These are phyloP conservation scores for Pinctada fucata DNA, from an alignment of 2,888 invertebrate genomes.

Conservation along the genomic window DNA sequence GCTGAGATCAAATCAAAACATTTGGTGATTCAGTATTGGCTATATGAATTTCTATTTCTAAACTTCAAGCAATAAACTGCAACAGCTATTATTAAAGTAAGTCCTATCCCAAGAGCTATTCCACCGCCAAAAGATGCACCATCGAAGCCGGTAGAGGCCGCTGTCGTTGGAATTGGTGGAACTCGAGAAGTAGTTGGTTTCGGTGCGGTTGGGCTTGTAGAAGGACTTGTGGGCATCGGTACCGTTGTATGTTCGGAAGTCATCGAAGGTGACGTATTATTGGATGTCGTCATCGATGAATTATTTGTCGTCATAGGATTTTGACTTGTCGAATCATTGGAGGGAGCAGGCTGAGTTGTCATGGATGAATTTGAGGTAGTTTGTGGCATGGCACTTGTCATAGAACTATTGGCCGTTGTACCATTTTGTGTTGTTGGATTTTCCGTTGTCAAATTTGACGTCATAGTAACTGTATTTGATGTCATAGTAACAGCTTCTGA, in stretches of 20 bases:
- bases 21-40: neutral
- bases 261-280: neutral
- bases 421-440: too few relatives aligned
- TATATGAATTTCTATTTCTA: slow-evolving; percentile 4
- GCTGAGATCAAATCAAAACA: too few relatives aligned
- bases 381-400: neutral
- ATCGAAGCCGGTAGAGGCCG: slow-evolving; percentile 13
- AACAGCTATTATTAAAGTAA: slow-evolving; percentile 10
- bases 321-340: neutral
- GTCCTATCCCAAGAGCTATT: slow-evolving; percentile 21
- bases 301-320: slow-evolving; percentile 1
- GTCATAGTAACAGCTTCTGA: too few relatives aligned
- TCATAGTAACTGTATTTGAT: too few relatives aligned
- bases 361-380: neutral
- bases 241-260: slow-evolving; percentile 2
- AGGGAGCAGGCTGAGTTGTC: slow-evolving; percentile 8
- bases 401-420: neutral
- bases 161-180: slow-evolving; percentile 11
- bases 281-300: neutral
- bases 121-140: slow-evolving; percentile 33
- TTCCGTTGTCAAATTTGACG: too few relatives aligned
- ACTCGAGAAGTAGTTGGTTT: slow-evolving; percentile 5
- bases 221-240: neutral
- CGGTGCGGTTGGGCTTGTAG: neutral
- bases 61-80: slow-evolving; percentile 24